phyloP scores from a whole-genome alignment of 1,140 invertebrate genomes.

The Drosophila lacteicornis region DNA sequence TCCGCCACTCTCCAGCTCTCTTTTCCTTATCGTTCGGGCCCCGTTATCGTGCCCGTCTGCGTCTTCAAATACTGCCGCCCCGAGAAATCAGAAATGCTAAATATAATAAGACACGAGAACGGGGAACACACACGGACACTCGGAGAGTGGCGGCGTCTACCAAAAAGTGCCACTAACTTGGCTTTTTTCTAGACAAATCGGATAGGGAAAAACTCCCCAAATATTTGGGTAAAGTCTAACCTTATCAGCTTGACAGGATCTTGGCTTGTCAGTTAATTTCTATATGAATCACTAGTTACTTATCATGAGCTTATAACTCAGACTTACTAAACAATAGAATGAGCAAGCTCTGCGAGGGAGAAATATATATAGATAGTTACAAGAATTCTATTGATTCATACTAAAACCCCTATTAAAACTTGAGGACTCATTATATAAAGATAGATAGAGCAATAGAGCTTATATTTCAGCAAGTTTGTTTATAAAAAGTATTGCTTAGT shows the following conservation, averaged over 20 bases:
- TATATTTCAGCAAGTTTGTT: background rate
- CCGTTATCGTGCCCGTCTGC: constrained; percentile 28
- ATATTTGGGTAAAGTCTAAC: background rate
- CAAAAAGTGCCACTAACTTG: background rate
- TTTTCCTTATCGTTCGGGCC: constrained; percentile 22
- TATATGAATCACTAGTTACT: background rate
- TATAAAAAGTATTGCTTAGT: background rate
- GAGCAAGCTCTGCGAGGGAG: background rate
- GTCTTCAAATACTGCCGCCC: constrained; percentile 49
- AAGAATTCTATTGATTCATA: background rate
- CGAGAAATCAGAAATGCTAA: constrained; percentile 39
- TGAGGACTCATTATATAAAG: too few species aligned
- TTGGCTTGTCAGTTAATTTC: background rate
- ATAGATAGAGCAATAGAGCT: background rate
- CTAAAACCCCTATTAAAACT: background rate
- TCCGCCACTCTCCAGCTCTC: background rate
- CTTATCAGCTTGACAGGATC: constrained; percentile 14
- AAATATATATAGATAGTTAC: too few species aligned
- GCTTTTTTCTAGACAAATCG: constrained; percentile 13
- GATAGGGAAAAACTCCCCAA: background rate
- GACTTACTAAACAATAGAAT: background rate
- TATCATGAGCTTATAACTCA: background rate
- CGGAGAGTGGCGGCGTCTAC: background rate
- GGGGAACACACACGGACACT: constrained; percentile 1
- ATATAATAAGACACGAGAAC: constrained; percentile 36